Conservation (phyloP, 2,113 vertebrate genomes). For the Cyprinodon brontotheroides region DNA sequence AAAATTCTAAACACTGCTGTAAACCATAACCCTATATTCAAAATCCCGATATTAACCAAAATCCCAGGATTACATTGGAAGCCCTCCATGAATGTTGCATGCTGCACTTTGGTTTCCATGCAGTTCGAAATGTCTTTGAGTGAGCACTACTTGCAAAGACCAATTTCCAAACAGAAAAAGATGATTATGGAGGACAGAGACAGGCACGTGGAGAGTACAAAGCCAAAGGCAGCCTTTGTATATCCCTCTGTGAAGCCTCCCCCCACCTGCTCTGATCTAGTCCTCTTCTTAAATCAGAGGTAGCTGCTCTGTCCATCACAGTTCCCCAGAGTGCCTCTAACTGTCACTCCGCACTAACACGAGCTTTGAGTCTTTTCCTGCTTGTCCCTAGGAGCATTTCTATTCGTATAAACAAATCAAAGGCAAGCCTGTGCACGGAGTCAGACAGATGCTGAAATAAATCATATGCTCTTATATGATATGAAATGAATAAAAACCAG, state of each 20-base stretch:
- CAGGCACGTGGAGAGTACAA: slow-evolving; percentile 69
- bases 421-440: background rate
- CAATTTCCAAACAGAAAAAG: slow-evolving; percentile 64
- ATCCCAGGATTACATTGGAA: slow-evolving; percentile 9
- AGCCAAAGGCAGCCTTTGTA: slow-evolving; percentile 71
- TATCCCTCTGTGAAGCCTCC: slow-evolving; percentile 58
- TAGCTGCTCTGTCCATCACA: slow-evolving; percentile 73
- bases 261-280: slow-evolving; percentile 55
- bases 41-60: slow-evolving; percentile 50
- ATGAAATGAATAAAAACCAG: slow-evolving; percentile 27
- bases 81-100: slow-evolving; percentile 37
- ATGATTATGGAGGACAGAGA: slow-evolving; percentile 66
- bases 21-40: background rate
- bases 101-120: slow-evolving; percentile 50
- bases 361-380: slow-evolving; percentile 56
- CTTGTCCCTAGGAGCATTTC: slow-evolving; percentile 39
- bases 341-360: slow-evolving; percentile 68
- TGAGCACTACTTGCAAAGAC: slow-evolving; percentile 56
- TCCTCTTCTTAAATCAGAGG: slow-evolving; percentile 65
- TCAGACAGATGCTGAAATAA: background rate
- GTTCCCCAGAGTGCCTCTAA: slow-evolving; percentile 63
- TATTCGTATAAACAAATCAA: slow-evolving; percentile 58
- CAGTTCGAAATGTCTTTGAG: slow-evolving; percentile 58
- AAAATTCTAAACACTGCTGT: background rate
- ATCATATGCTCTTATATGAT: slow-evolving; percentile 17